A percentile compares a stretch with the other conserved stretches of the same genome.
Conservation (phyloP, 2,113 vertebrate genomes). For the Chunga burmeisteri region DNA sequence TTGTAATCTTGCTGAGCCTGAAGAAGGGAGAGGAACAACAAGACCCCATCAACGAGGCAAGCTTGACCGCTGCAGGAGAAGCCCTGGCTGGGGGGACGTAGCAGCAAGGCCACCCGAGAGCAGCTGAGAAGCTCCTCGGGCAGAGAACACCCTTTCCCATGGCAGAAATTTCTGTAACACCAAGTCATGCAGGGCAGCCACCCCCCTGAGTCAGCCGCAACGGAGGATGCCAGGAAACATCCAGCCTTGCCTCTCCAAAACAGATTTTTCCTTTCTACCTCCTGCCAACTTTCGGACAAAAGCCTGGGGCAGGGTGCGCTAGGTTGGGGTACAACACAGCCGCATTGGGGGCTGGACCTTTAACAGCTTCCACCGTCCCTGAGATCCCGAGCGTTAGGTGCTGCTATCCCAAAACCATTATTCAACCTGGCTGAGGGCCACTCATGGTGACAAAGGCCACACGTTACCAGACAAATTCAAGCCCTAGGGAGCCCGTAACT, state of each 20-base stretch:
- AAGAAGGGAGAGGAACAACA: neutral
- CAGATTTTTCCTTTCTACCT: neutral
- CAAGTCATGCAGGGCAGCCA: neutral
- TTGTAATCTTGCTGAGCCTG: constrained; percentile 97
- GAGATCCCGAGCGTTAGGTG: accelerated
- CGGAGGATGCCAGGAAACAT: neutral
- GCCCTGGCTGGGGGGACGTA: neutral
- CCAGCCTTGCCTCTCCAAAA: neutral
- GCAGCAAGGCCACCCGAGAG: neutral
- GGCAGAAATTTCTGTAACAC: neutral
- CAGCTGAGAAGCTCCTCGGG: neutral
- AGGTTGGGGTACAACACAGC: neutral
- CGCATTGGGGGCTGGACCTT: accelerated
- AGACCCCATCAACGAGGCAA: neutral
- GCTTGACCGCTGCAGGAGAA: neutral
- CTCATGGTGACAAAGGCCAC: neutral
- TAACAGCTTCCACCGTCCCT: neutral
- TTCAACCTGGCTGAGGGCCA: neutral
- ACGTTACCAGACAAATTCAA: neutral
- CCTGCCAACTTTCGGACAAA: neutral
- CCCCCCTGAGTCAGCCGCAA: neutral
- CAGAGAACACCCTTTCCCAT: neutral
- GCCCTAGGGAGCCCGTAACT: neutral
- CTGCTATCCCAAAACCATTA: neutral
- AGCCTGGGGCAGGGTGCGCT: neutral